These are phyloP conservation scores for Diarsia dahlii DNA, from an alignment of 2,888 invertebrate genomes.

Conservation along the genomic window DNA sequence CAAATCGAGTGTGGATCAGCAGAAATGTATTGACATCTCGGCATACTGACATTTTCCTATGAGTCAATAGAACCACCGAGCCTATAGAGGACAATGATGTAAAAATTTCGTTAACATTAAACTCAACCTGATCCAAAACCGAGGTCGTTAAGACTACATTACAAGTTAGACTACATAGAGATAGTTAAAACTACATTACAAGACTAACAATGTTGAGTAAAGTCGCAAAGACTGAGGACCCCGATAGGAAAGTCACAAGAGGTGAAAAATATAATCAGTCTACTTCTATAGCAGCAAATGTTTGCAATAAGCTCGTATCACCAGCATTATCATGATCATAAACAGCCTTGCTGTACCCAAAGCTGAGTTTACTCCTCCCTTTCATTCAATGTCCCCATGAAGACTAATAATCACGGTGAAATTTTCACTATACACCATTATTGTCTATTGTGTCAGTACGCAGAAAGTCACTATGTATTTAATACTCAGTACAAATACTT, in stretches of 20 bases:
- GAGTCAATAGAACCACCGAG: background rate
- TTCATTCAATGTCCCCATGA: background rate
- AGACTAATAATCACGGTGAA: background rate
- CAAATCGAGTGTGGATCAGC: background rate
- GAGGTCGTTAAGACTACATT: background rate
- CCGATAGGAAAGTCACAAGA: background rate
- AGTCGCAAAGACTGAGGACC: background rate
- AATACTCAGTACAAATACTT: slow-evolving; percentile 10
- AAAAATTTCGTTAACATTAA: background rate
- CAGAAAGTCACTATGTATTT: slow-evolving; percentile 27
- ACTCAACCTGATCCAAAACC: too few species aligned
- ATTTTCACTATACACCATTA: background rate
- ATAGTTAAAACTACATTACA: too few species aligned
- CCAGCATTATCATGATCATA: background rate
- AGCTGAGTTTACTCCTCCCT: background rate
- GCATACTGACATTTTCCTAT: background rate
- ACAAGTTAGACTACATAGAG: background rate
- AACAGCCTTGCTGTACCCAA: background rate
- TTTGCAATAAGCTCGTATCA: background rate
- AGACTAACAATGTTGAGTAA: background rate
- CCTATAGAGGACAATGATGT: too few species aligned
- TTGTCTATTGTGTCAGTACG: slow-evolving; percentile 4
- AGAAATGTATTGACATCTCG: background rate
- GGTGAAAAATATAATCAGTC: too few species aligned
- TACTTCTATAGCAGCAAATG: background rate